A percentile compares a stretch with the other conserved stretches of the same genome.
phyloP scores from a whole-genome alignment of 2,888 invertebrate species.

The Nemotelus nigrinus region DNA sequence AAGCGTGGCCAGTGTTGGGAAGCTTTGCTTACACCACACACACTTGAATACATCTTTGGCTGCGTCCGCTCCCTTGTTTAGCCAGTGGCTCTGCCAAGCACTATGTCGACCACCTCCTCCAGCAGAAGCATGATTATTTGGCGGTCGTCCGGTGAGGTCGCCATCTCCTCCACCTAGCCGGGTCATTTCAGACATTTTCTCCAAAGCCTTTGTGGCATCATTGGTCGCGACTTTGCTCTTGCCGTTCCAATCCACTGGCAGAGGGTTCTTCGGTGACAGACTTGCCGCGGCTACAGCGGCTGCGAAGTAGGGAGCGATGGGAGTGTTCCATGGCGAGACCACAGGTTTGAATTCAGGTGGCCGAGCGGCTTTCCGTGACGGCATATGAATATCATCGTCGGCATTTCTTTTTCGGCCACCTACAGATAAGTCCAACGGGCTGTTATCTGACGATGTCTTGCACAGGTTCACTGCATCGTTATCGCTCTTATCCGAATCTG shows the following conservation, averaged over 20 bases:
- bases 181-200: conserved; percentile 91
- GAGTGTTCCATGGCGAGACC: conserved; percentile 81
- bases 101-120: conserved; percentile 76
- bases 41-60: conserved; percentile 96
- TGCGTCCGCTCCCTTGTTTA: conserved; percentile 94
- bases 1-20: conserved; percentile 91
- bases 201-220: conserved; percentile 87
- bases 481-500: conserved; percentile 69
- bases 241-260: conserved; percentile 78
- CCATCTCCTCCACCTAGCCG: conserved; percentile 83
- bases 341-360: conserved; percentile 74
- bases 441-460: conserved; percentile 72
- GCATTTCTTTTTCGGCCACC: conserved; percentile 79
- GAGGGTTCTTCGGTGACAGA: conserved; percentile 77
- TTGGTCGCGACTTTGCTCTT: conserved; percentile 82
- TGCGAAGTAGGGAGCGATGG: conserved; percentile 84
- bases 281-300: conserved; percentile 80
- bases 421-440: conserved; percentile 82
- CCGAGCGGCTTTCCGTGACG: conserved; percentile 74
- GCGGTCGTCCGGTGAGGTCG: conserved; percentile 65
- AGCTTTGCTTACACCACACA: conserved; percentile 98
- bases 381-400: conserved; percentile 71
- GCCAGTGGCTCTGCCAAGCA: conserved; percentile 98
- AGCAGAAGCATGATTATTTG: conserved; percentile 46
- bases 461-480: conserved; percentile 78